Percentiles rank a stretch among this genome's conserved stretches.
These are phyloP conservation scores for Hipposideros armiger DNA, from an alignment of 2,113 vertebrate species.

Conservation along the genomic window DNA sequence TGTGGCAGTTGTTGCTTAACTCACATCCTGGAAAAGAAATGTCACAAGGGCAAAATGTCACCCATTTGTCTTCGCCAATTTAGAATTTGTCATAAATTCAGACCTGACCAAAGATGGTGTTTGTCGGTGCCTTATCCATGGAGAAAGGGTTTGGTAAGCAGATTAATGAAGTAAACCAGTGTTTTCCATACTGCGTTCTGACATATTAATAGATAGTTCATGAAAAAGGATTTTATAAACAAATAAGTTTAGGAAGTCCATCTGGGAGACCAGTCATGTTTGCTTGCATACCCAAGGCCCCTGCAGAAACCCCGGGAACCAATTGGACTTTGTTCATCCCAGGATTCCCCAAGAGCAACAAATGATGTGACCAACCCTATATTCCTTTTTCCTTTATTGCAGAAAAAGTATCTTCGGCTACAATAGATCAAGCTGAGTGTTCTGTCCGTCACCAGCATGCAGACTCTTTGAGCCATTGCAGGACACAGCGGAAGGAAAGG, in stretches of 20 bases:
- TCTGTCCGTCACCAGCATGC: rapidly evolving
- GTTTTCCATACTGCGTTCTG: neutral
- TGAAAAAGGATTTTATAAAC: slow-evolving; percentile 62
- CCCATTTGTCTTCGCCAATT: neutral
- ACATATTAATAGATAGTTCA: slow-evolving; percentile 58
- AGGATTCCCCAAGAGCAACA: rapidly evolving
- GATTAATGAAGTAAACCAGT: slow-evolving; percentile 44
- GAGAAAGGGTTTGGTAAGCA: slow-evolving; percentile 77
- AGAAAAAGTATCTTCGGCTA: rapidly evolving
- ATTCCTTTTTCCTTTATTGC: too few relatives aligned
- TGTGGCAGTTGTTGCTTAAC: neutral
- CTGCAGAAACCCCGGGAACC: rapidly evolving
- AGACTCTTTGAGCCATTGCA: rapidly evolving
- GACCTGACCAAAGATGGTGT: neutral
- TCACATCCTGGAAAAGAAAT: neutral
- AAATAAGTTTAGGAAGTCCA: neutral
- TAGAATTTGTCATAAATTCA: neutral
- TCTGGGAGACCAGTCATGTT: neutral
- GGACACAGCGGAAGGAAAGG: neutral
- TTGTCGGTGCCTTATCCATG: slow-evolving; percentile 44
- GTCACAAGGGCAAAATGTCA: neutral
- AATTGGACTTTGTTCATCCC: neutral
- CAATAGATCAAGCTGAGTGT: too few relatives aligned
- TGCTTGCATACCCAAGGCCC: rapidly evolving
- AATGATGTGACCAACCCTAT: rapidly evolving